Evolutionary conservation across 2,113 vertebrate genomes (phyloP).

Genomic region (Romanogobio albipinnatus): DNA sequence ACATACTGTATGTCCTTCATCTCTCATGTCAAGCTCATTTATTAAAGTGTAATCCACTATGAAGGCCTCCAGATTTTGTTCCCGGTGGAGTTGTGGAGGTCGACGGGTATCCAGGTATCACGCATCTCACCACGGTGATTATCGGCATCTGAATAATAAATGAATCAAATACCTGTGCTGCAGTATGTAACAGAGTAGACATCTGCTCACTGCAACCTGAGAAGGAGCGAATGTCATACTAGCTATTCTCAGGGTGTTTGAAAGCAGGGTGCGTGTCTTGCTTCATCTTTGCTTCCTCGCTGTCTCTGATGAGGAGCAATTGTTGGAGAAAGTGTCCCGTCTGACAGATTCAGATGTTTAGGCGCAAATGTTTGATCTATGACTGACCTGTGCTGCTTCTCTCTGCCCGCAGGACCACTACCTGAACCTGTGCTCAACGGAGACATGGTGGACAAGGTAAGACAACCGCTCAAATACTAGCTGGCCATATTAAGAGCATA

Average conservation of each 20-base stretch:
- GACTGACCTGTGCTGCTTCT: slow-evolving; percentile 51
- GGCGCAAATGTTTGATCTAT: not conserved
- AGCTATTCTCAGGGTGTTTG: not conserved
- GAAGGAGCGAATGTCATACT: slow-evolving; percentile 46
- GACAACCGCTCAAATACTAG: not conserved
- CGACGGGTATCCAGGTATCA: not conserved
- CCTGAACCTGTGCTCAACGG: slow-evolving; percentile 87
- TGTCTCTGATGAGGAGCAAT: not conserved
- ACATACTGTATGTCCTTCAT: not conserved
- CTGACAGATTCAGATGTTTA: not conserved
- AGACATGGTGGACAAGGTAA: slow-evolving; percentile 87
- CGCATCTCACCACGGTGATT: slow-evolving; percentile 49
- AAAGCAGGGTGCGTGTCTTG: not conserved
- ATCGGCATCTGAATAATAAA: slow-evolving; percentile 66
- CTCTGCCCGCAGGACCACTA: slow-evolving; percentile 81
- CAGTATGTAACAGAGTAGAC: slow-evolving; percentile 61
- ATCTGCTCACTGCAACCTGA: slow-evolving; percentile 61
- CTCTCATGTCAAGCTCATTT: not conserved
- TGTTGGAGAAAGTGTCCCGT: not conserved
- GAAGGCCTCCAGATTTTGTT: not conserved
- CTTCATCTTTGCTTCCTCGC: not conserved
- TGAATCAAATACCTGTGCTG: slow-evolving; percentile 61
- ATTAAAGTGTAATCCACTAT: slow-evolving; percentile 7
- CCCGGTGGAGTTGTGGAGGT: not conserved
- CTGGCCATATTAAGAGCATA: not conserved